Evolutionary conservation across 2,797 vertebrate species (phyloP).

Genomic region (Borostomias antarcticus): DNA sequence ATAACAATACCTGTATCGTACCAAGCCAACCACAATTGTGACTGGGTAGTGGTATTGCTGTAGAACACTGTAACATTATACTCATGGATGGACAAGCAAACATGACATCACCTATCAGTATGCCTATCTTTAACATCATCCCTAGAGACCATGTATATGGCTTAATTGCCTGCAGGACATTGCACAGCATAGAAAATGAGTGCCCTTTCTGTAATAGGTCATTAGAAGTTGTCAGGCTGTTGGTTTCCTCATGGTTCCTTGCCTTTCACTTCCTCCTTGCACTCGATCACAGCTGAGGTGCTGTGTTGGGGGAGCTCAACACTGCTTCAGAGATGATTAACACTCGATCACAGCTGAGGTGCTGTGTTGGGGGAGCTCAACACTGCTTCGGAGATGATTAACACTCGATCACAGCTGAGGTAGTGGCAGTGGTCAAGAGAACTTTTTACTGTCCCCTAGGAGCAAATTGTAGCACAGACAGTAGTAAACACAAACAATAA

Average conservation of each 20-base stretch:
- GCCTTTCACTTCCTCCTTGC: conserved; percentile 5
- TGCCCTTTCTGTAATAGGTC: too few relatives aligned
- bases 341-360: neutral
- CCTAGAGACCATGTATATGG: neutral
- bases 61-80: too few relatives aligned
- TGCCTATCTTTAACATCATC: too few relatives aligned
- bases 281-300: neutral
- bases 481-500: too few relatives aligned
- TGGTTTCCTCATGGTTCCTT: neutral
- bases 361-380: neutral
- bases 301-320: neutral
- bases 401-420: neutral
- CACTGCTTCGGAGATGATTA: conserved; percentile 11
- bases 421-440: neutral
- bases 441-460: too few relatives aligned
- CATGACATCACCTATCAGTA: too few relatives aligned
- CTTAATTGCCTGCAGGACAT: neutral
- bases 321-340: conserved; percentile 12
- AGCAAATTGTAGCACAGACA: too few relatives aligned
- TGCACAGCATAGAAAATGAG: too few relatives aligned
- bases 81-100: too few relatives aligned
- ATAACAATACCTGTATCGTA: neutral
- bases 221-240: neutral
- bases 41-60: too few relatives aligned
- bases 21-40: too few relatives aligned